Conservation (phyloP, 2,888 invertebrate species). For the Acrobasis suavella region DNA sequence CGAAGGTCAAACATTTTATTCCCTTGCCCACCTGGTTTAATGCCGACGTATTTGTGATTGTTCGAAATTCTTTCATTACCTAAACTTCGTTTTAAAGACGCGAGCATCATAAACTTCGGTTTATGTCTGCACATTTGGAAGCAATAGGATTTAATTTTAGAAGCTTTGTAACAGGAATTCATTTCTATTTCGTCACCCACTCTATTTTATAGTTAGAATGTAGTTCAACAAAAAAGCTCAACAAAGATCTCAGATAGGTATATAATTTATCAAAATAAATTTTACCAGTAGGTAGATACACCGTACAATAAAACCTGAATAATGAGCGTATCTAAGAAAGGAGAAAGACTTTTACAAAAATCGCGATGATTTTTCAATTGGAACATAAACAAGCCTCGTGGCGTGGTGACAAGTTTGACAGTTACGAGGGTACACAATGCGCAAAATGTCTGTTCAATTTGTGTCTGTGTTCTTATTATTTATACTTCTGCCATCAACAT, state of each 20-base stretch:
- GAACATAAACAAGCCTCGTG: constrained; percentile 4
- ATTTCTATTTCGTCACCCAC: constrained; percentile 23
- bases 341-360: background rate
- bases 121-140: constrained; percentile 68
- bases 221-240: background rate
- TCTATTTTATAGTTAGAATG: constrained; percentile 8
- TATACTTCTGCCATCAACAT: constrained; percentile 31
- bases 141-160: constrained; percentile 62
- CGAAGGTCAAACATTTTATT: constrained; percentile 65
- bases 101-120: constrained; percentile 63
- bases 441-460: constrained; percentile 50
- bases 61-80: constrained; percentile 72
- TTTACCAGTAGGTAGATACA: too few relatives aligned
- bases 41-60: constrained; percentile 62
- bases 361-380: background rate
- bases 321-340: background rate
- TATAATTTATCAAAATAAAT: too few relatives aligned
- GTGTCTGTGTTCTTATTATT: constrained; percentile 43
- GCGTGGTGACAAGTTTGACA: constrained; percentile 38
- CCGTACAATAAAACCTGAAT: too few relatives aligned
- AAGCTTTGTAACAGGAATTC: constrained; percentile 54
- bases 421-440: constrained; percentile 49
- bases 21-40: constrained; percentile 68
- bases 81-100: constrained; percentile 65
- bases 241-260: too few relatives aligned